Conservation (phyloP, 1,140 invertebrate species). For the Temnothorax nylanderi region DNA sequence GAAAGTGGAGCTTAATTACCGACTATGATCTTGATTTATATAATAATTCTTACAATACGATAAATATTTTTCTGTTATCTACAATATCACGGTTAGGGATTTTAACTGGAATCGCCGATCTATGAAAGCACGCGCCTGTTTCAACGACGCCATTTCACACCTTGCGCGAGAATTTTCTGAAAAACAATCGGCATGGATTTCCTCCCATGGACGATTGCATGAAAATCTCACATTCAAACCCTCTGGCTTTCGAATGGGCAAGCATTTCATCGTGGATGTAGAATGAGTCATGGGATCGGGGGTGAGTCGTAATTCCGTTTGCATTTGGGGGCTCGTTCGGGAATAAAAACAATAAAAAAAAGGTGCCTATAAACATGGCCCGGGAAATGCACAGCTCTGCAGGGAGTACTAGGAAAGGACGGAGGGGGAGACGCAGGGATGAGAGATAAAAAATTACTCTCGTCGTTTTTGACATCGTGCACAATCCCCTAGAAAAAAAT, state of each 20-base stretch:
- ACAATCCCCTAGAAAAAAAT: constrained; percentile 38
- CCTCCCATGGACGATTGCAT: constrained; percentile 39
- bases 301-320: constrained; percentile 60
- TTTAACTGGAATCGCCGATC: constrained; percentile 43
- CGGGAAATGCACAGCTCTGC: constrained; percentile 45
- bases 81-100: background rate
- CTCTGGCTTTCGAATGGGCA: constrained; percentile 51
- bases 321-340: constrained; percentile 56
- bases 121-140: constrained; percentile 35
- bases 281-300: constrained; percentile 61
- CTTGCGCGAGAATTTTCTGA: constrained; percentile 47
- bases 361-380: constrained; percentile 52
- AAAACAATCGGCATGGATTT: constrained; percentile 58
- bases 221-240: constrained; percentile 53
- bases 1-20: background rate
- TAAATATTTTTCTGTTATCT: constrained; percentile 41
- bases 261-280: constrained; percentile 58
- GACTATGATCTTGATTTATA: constrained; percentile 15
- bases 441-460: constrained; percentile 49
- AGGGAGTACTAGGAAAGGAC: constrained; percentile 20
- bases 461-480: constrained; percentile 40
- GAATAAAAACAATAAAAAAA: constrained; percentile 59
- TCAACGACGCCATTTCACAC: constrained; percentile 45
- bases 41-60: constrained; percentile 14
- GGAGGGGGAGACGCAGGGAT: background rate